These are phyloP conservation scores for Caloenas nicobarica DNA, from an alignment of 2,113 vertebrate species.

Conservation along the genomic window DNA sequence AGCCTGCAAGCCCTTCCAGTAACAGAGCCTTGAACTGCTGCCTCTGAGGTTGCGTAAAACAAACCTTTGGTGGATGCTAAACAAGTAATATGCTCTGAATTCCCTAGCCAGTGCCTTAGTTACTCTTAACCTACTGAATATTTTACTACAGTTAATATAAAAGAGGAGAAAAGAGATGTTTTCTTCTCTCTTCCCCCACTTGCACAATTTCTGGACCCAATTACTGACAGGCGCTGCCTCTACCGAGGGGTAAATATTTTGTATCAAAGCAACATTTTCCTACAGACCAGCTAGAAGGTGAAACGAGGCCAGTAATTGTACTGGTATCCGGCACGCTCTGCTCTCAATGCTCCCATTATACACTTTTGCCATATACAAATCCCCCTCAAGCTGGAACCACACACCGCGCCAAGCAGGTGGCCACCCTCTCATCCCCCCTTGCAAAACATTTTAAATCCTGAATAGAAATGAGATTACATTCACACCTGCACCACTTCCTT, in stretches of 20 bases:
- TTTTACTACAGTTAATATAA: background rate
- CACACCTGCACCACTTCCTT: background rate
- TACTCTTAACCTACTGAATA: background rate
- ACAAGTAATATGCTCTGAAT: accelerated
- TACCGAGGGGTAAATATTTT: background rate
- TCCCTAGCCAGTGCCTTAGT: background rate
- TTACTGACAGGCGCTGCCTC: background rate
- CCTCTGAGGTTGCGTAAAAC: background rate
- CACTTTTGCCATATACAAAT: background rate
- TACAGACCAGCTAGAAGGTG: background rate
- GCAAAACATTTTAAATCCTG: background rate
- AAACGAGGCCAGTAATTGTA: background rate
- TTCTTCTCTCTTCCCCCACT: accelerated
- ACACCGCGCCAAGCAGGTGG: conserved; percentile 27
- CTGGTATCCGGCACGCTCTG: background rate
- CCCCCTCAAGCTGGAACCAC: background rate
- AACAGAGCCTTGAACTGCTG: background rate
- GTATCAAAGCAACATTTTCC: background rate
- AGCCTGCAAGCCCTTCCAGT: background rate
- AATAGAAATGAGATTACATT: background rate
- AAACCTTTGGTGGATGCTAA: background rate
- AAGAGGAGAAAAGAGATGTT: background rate
- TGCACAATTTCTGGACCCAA: background rate
- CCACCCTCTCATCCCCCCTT: background rate
- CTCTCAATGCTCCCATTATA: background rate